These are phyloP conservation scores for Mamestra configurata DNA, from an alignment of 1,140 invertebrate species.

Conservation along the genomic window DNA sequence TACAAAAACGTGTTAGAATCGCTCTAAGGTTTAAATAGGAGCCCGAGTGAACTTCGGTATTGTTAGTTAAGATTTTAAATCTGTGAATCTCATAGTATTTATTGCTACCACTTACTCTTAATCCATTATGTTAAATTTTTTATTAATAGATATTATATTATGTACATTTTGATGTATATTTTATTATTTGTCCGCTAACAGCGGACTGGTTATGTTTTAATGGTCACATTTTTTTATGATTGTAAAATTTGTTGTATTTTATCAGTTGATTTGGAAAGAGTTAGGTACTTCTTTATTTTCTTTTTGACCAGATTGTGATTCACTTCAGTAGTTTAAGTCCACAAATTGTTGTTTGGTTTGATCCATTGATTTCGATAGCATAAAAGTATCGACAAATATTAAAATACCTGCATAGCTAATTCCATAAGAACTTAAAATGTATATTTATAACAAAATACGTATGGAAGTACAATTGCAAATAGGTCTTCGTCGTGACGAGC, in stretches of 20 bases:
- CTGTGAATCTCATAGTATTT: conserved; percentile 88
- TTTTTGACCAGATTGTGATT: conserved; percentile 78
- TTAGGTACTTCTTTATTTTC: conserved; percentile 71
- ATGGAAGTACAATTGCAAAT: conserved; percentile 85
- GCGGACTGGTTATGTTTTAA: conserved; percentile 82
- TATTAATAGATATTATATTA: conserved; percentile 87
- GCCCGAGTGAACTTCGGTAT: conserved; percentile 82
- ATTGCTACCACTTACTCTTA: conserved; percentile 86
- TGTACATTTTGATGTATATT: conserved; percentile 88
- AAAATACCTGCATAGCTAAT: conserved; percentile 74
- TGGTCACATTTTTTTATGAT: conserved; percentile 83
- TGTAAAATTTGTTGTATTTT: conserved; percentile 86
- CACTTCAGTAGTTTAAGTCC: conserved; percentile 73
- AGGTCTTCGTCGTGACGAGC: conserved; percentile 73
- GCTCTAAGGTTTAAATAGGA: conserved; percentile 82
- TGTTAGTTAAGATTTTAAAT: conserved; percentile 88
- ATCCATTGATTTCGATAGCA: conserved; percentile 70
- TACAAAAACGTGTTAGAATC: conserved; percentile 81
- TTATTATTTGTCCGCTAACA: conserved; percentile 84
- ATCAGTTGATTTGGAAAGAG: conserved; percentile 80
- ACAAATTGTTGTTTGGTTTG: conserved; percentile 78
- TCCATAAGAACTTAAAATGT: conserved; percentile 75
- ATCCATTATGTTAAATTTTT: conserved; percentile 86
- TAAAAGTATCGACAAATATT: conserved; percentile 69
- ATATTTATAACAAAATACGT: conserved; percentile 85